Evolutionary conservation across 2,888 invertebrate genomes (phyloP), one percentile per base, ranked within the genome.

Genomic region (Tetragnatha montana): DNA sequence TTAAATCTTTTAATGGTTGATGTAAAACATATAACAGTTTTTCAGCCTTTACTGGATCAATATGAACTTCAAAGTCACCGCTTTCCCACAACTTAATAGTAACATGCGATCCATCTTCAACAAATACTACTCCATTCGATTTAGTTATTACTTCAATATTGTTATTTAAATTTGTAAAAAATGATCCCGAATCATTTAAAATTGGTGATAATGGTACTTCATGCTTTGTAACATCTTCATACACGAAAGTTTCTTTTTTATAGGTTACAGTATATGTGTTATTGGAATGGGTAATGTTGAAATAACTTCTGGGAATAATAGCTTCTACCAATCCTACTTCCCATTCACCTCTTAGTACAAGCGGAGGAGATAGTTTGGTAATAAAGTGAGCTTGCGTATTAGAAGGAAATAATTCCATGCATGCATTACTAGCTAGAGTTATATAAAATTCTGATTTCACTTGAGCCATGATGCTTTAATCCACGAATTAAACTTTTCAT

Each of bases 381-480:
- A n/a, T 90, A 82, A 91, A 93, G 47, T 90, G 76, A 14, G 92
- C 81, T 14, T 92, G 89, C 8, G 89, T 92, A 87, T 92, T 93
- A 22, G 91, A 81, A 0, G 91, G 91, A 87, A 91, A 92, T 69
- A 92, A 92, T 6, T 87, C 8, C 90, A 92, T 92, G 14, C 91
- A 91, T 71, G 91, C 92, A 81, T 92, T 92, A 69, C 91, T 91
- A 19, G 91, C 88, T 8, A 92, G 76, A 4, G 91, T 92, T 7
- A 92, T 21, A 81, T 91, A 92, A 12, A 76, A 69, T 12, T 70
- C 19, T 3, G 7, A 6, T 81, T 60, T 79, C 21, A 50, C 21
- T 22, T 49, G 49, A 70, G 68, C 60, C 82, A 74, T 82, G 17
- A 17, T 75, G 49, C 71, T 49, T 86, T 50, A 12, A 79, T 71